Conservation (phyloP, 2,113 vertebrate genomes). For the Bettongia penicillata region DNA sequence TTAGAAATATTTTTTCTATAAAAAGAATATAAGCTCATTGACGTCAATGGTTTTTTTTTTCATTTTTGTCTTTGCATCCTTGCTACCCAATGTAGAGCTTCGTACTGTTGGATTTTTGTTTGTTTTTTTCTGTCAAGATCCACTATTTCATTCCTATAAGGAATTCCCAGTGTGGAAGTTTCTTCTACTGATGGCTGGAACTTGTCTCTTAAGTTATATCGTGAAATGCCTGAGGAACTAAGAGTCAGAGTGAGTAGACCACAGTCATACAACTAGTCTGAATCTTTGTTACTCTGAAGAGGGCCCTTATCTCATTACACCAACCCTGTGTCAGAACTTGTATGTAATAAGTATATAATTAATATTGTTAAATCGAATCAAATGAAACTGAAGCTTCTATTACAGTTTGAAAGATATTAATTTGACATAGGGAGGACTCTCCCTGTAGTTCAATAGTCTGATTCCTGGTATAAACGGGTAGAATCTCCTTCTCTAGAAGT, state of each 20-base stretch:
- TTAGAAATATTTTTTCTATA: background rate
- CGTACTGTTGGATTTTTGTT: background rate
- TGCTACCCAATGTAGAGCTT: background rate
- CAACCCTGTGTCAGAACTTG: background rate
- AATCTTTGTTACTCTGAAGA: background rate
- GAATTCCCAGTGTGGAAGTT: background rate
- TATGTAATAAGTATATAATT: background rate
- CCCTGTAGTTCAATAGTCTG: background rate
- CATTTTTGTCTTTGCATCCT: background rate
- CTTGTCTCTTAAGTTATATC: background rate
- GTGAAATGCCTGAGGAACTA: background rate
- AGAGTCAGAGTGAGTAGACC: background rate
- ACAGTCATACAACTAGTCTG: background rate
- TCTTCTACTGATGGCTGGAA: background rate
- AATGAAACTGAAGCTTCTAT: background rate
- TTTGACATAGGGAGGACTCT: background rate
- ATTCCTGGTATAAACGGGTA: background rate
- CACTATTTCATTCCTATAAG: background rate
- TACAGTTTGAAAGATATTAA: background rate
- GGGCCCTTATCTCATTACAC: background rate
- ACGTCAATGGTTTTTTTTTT: background rate
- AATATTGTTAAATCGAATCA: background rate
- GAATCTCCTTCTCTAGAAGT: background rate
- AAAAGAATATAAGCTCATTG: background rate
- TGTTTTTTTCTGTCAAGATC: background rate